Evolutionary conservation across 1,140 invertebrate genomes (phyloP), one percentile per base, ranked within the genome.

Genomic region (Formica exsecta): DNA sequence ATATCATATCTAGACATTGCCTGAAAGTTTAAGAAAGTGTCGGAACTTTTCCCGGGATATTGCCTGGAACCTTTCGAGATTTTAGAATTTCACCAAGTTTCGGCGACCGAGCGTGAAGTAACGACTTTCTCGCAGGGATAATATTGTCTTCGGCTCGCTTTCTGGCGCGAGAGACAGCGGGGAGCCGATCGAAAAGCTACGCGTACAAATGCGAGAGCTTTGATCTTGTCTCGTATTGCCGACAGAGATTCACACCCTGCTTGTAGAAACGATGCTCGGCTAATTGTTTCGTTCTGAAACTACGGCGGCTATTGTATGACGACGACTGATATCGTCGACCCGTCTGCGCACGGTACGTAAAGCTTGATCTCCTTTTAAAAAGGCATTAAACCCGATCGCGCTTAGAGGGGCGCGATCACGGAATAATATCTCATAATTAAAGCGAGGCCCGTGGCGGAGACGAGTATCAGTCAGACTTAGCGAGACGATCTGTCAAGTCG

Each of bases 381-480:
- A 91, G 90, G 84, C 91, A 93, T 93, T 94, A 93, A 92, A 93
- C 84, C 84, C 80, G 77, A 83, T 85, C 79, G 83, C 36, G 70
- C 61, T 91, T 86, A 90, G 71, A 86, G 86, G 92, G 94, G 94
- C 94, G 93, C 94, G 92, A 94, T 95, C 91, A 87, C 89, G 75
- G 92, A 93, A 95, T 94, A 94, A 95, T 95, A 95, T 95, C 92
- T 94, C 89, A 92, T 95, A 95, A 95, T 95, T 94, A 95, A 95
- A 95, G 92, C 91, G 93, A 95, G 93, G 94, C 92, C 91, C 92
- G 92, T 93, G 89, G 88, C 91, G 88, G 90, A 51, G 48, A 87
- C 90, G 80, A 90, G 88, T 94, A 95, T 95, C 95, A 94, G 94
- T 95, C 94, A 95, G 93, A 94, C 95, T 95, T 95, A 95, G 92